These are phyloP conservation scores for Pararge aegeria DNA, from an alignment of 1,140 invertebrate species.

Conservation along the genomic window DNA sequence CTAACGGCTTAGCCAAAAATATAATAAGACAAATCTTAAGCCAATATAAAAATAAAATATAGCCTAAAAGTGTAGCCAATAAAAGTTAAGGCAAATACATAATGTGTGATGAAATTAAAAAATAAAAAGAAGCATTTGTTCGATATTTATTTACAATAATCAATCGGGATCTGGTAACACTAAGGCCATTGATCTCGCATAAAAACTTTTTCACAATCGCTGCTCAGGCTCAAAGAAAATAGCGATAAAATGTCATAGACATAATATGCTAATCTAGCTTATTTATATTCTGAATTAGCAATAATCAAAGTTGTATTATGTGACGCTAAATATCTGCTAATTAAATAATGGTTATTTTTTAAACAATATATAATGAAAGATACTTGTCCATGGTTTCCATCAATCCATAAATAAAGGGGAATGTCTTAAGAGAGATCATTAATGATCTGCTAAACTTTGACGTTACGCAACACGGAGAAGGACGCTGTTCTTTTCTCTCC, in stretches of 20 bases:
- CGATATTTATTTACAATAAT: slow-evolving; percentile 64
- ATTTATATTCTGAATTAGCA: no score
- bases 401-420: no score
- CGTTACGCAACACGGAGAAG: no score
- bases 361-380: no score
- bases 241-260: background rate
- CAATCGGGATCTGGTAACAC: slow-evolving; percentile 50
- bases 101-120: slow-evolving; percentile 48
- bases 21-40: slow-evolving; percentile 53
- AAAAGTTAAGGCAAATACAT: slow-evolving; percentile 35
- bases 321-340: no score
- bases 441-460: no score
- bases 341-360: no score
- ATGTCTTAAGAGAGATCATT: no score
- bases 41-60: slow-evolving; percentile 52
- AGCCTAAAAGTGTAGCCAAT: slow-evolving; percentile 52
- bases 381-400: no score
- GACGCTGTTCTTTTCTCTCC: no score
- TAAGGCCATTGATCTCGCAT: slow-evolving; percentile 21
- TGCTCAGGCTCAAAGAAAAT: background rate
- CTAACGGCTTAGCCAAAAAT: slow-evolving; percentile 57
- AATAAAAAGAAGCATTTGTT: slow-evolving; percentile 43
- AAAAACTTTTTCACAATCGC: slow-evolving; percentile 18
- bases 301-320: no score
- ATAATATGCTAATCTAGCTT: no score